Base-by-base conservation (phyloP, 2,113 vertebrate genomes). In the Caranx ignobilis region DNA sequence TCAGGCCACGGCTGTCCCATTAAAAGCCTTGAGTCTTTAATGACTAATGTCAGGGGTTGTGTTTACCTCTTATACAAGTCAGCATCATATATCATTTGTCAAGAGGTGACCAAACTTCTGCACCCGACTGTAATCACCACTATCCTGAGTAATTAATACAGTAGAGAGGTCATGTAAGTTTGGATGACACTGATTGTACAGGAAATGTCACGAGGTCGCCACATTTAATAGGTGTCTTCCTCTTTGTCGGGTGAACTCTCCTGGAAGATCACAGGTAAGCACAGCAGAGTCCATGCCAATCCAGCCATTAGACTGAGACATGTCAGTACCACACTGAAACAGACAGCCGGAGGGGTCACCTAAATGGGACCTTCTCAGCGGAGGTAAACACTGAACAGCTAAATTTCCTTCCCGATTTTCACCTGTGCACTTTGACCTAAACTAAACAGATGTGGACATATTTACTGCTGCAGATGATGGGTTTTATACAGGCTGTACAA, bases 391-490 rank as follows among this genome's bases (percentile, higher is more conserved):
- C 67, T 56, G 8, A 41, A 41, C 54, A 77, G 48, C 82, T 41
- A 81, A 81, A 89, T 87, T 43, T 87, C 59, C 54, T 62, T 82
- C 62, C 74, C 11, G 3, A 75, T 70, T 73, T 76, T 55, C 71
- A 82, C 78, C 79, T 48, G 68, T 74, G 68, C 63, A 75, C 81
- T 83, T 61, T 88, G 83, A 89, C 81, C 84, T 66, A 26, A 82
- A 62, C 75, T 81, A 76, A 92, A 78, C 79, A 75, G 62, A 67
- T 31, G 52, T 52, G 60, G 73, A 35, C 81, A 76, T 87, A 80
- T 91, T 87, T 83, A 48, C 52, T 80, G n/a, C 47, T 10, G 70
- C 41, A 54, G 82, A 66, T 43, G 70, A 73, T 74, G 64, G 64
- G 26, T 26, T 26, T 81, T 70, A 83, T 86, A 89, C 43, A 71